Base-by-base conservation (phyloP, 2,113 vertebrate genomes). In the Mugil cephalus region DNA sequence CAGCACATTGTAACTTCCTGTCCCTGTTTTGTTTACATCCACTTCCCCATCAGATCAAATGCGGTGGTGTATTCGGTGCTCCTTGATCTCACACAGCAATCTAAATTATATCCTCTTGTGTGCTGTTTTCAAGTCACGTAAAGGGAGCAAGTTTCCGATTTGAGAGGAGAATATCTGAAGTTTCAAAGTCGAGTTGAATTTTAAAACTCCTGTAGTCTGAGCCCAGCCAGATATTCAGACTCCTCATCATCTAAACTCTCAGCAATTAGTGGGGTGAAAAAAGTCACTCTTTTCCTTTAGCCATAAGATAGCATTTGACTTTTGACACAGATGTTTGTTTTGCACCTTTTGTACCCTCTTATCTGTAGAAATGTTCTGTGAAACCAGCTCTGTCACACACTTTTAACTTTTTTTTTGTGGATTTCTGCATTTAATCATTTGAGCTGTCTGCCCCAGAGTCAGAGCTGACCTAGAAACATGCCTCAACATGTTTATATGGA, bases 381-480 rank as follows among this genome's bases (percentile, higher is more conserved):
- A 61, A 35, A 64, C 4, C 54, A 40, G 17, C 13, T 30, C 17
- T 61, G 19, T 61, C 38, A 5, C 18, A 8, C 6, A 18, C 69
- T 38, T n/a, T 47, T n/a, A 52, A 40, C 38, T 71, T 42, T 51
- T 4, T n/a, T 74, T 82, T 58, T 36, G 19, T 45, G 15, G 24
- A 48, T 21, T 50, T 45, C 2, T 6, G n/a, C 55, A 58, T 75
- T 53, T 18, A 55, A 56, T 18, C 55, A 14, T 48, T 2, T 18
- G 17, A 72, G 15, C 40, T 15, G 18, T 76, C 47, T 30, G 50
- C 52, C 52, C 51, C 9, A 8, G 12, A 73, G 50, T 34, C 38
- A 58, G 50, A 48, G n/a, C 18, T 52, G 30, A 55, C 47, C 66
- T 10, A 15, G 59, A 79, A 85, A 68, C 65, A 39, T 3, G 60